phyloP scores from a whole-genome alignment of 1,140 invertebrate genomes.

The Trichonephila inaurata region DNA sequence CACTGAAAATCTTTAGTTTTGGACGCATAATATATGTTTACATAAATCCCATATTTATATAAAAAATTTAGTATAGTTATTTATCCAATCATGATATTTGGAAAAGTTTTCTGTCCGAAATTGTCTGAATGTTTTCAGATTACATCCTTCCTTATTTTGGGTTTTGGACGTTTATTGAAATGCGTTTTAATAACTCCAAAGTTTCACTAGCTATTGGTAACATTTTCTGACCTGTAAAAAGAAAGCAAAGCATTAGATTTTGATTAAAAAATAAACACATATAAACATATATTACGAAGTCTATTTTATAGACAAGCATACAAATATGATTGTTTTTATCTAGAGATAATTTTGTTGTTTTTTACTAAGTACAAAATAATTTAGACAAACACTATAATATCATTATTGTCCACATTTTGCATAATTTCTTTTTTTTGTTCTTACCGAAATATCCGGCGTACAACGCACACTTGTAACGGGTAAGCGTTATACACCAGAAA shows the following conservation, averaged over 20 bases:
- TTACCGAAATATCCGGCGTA: no score
- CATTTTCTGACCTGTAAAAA: background rate
- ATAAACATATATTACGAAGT: no score
- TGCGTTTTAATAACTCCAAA: background rate
- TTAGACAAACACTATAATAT: no score
- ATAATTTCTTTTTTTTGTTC: no score
- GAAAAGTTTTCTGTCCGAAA: background rate
- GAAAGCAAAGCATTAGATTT: background rate
- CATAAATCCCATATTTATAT: background rate
- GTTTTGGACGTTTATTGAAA: background rate
- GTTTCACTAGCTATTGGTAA: background rate
- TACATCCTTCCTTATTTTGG: background rate
- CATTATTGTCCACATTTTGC: no score
- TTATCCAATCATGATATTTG: background rate
- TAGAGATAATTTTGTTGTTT: no score
- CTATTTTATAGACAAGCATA: no score
- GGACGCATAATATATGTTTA: background rate
- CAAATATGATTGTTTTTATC: no score
- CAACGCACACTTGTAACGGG: no score
- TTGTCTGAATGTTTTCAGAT: background rate
- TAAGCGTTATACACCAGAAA: no score
- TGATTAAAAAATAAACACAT: no score
- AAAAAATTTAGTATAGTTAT: background rate
- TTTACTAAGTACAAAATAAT: no score
- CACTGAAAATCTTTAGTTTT: background rate